phyloP scores from a whole-genome alignment of 2,888 invertebrate genomes.

The Ornithoptera priamus region DNA sequence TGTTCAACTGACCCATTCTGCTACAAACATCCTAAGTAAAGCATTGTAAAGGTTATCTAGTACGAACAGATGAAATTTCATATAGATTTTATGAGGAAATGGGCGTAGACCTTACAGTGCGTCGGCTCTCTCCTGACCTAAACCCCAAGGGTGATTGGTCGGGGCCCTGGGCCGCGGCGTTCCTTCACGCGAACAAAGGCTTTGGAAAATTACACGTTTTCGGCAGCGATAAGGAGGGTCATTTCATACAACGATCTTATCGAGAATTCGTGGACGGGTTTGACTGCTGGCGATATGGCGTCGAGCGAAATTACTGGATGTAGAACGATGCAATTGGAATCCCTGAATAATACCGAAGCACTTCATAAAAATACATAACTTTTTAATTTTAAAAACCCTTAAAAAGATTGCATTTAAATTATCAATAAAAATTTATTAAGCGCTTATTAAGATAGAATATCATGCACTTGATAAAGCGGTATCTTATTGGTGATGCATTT shows the following conservation, averaged over 20 bases:
- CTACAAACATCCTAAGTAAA: too few relatives aligned
- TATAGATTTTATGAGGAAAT: background rate
- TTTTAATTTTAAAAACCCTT: too few relatives aligned
- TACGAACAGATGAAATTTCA: too few relatives aligned
- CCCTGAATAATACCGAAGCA: background rate
- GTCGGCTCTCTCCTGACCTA: constrained; percentile 12
- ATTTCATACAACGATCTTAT: constrained; percentile 16
- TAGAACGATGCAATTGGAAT: background rate
- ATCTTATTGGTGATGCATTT: too few relatives aligned
- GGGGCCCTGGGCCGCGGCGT: constrained; percentile 5
- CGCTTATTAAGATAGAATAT: too few relatives aligned
- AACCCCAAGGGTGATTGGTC: constrained; percentile 12
- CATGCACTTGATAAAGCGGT: too few relatives aligned
- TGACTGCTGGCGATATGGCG: background rate
- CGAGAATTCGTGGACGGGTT: constrained; percentile 1
- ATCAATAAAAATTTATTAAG: too few relatives aligned
- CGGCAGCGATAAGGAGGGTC: constrained; percentile 6
- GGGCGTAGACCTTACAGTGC: background rate
- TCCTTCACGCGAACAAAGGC: constrained; percentile 19
- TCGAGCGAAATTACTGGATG: background rate
- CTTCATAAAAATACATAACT: background rate
- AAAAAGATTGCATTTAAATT: too few relatives aligned
- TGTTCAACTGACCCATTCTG: too few relatives aligned
- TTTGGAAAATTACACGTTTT: constrained; percentile 13
- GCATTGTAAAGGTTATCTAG: too few relatives aligned